A percentile compares a stretch with the other conserved stretches of the same genome.
Evolutionary conservation across 2,113 vertebrate genomes (phyloP).

Genomic region (Passer montanus): DNA sequence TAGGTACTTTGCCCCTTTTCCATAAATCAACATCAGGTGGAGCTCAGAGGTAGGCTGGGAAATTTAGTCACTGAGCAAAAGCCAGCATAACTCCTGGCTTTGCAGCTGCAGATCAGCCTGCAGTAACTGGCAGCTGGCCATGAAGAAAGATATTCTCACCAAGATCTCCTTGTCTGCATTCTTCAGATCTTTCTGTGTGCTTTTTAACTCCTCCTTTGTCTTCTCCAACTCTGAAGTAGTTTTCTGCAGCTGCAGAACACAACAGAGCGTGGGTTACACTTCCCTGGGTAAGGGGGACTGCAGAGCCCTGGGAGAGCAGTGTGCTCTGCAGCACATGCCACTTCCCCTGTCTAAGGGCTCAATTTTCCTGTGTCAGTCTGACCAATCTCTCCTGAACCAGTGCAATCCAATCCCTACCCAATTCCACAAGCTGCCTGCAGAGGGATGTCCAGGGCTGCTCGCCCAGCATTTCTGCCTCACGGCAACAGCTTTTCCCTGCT

Average conservation of each 20-base stretch:
- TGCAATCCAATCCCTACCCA: neutral
- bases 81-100: neutral
- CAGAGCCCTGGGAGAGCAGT: neutral
- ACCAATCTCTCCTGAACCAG: neutral
- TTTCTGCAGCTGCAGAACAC: slow-evolving; percentile 81
- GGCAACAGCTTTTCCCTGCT: neutral
- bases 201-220: slow-evolving; percentile 82
- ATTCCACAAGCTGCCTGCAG: slow-evolving; percentile 54
- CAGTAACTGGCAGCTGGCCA: neutral
- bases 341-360: neutral
- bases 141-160: slow-evolving; percentile 68
- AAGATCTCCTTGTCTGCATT: slow-evolving; percentile 89
- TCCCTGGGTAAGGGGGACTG: neutral
- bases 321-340: neutral
- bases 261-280: neutral
- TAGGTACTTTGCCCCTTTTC: neutral
- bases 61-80: neutral
- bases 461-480: neutral
- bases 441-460: slow-evolving; percentile 49
- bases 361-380: neutral
- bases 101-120: slow-evolving; percentile 15
- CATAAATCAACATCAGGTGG: neutral
- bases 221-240: slow-evolving; percentile 75
- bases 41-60: neutral
- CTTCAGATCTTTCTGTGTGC: slow-evolving; percentile 86